Evolutionary conservation across 2,113 vertebrate species (phyloP).

Genomic region (Colinus virginianus): DNA sequence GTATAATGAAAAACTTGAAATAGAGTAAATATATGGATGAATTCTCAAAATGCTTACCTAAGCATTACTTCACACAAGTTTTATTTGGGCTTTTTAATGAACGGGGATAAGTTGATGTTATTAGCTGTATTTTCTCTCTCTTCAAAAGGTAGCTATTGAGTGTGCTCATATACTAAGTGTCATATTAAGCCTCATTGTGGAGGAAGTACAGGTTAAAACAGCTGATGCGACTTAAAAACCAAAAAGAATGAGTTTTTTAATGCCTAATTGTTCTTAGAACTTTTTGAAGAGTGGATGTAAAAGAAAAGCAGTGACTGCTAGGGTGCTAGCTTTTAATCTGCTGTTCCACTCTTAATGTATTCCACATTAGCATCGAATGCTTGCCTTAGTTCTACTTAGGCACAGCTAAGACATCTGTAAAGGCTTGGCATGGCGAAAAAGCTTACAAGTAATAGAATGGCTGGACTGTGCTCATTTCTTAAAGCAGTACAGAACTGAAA

Average conservation of each 20-base stretch:
- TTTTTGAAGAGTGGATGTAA: not conserved
- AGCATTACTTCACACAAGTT: not conserved
- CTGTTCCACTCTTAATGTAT: not conserved
- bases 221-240: not conserved
- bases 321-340: not conserved
- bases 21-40: not conserved
- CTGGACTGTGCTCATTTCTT: constrained; percentile 3
- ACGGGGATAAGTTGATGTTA: not conserved
- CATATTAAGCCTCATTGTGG: not conserved
- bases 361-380: not conserved
- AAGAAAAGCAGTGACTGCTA: not conserved
- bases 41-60: not conserved
- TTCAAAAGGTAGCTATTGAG: not conserved
- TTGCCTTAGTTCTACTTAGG: not conserved
- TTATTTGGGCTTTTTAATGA: not conserved
- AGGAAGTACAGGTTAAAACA: not conserved
- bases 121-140: not conserved
- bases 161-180: not conserved
- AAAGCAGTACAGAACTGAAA: constrained; percentile 1
- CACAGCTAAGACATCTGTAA: not conserved
- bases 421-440: not conserved
- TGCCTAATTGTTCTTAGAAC: not conserved
- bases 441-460: constrained; percentile 6
- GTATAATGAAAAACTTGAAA: not conserved
- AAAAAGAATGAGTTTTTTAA: not conserved